Evolutionary conservation across 2,888 invertebrate genomes (phyloP).

Genomic region (Chaetogeoica ovagalla): DNA sequence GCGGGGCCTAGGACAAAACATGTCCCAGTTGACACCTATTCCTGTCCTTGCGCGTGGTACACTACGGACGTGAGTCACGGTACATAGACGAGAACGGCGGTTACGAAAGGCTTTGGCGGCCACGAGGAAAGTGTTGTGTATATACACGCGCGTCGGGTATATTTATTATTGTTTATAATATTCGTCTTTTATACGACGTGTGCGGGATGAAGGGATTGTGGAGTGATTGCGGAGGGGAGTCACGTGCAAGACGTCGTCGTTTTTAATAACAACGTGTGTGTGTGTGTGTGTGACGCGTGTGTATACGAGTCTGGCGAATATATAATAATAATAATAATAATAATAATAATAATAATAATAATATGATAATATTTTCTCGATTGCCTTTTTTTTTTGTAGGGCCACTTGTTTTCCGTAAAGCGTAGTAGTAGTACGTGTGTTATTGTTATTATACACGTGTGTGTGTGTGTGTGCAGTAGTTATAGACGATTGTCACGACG

Average conservation of each 20-base stretch:
- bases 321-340: conserved; percentile 23
- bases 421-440: neutral
- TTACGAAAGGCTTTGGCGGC: neutral
- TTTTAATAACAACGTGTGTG: conserved; percentile 42
- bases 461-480: neutral
- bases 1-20: too few species aligned
- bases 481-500: conserved; percentile 30
- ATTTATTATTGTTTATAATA: conserved; percentile 18
- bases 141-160: neutral
- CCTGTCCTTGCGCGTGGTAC: too few species aligned
- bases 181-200: neutral
- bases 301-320: neutral
- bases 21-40: too few species aligned
- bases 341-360: conserved; percentile 27
- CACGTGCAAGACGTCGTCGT: conserved; percentile 45
- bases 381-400: conserved; percentile 28
- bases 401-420: conserved; percentile 38
- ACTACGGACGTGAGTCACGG: neutral
- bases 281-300: neutral
- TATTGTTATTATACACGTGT: conserved; percentile 30
- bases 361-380: conserved; percentile 39
- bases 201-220: too few species aligned
- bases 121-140: neutral
- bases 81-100: neutral
- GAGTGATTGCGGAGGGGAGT: neutral